Base-by-base conservation (phyloP, 64 coral and sea anemone genomes). In the Dendrophyllia cribrosa region DNA sequence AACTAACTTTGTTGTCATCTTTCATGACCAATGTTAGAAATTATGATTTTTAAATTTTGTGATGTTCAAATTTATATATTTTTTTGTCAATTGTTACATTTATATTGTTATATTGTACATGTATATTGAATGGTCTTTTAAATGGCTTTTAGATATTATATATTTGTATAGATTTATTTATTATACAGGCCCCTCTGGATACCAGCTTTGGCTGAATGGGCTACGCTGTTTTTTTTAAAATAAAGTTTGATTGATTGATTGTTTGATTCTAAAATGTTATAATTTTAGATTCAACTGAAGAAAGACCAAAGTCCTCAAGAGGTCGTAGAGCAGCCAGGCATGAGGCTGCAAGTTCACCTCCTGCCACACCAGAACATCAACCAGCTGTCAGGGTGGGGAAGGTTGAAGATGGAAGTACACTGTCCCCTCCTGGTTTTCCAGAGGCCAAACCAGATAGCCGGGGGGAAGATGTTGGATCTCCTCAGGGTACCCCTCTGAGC, bases 301-400 rank as follows among this genome's bases (percentile, higher is more conserved):
- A 96, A 44, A 96, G 94, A 72, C 94, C 94, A 53, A 88, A 58
- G 1, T 85, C 90, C 9, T 96, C 94, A 20, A 46, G 90, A 77
- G 77, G 90, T 4, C 85, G 63, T 19, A 69, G 24, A 83, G 16
- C 58, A 85, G 43, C 62, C 44, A 67, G 50, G 6, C 62, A 64
- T 7, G 62, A 84, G 19, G 9, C 45, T 67, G 80, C 62, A 68
- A 84, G 4, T 15, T 67, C 61, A 24, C 66, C 92, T 50, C 74
- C 92, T 73, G 84, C 26, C 7, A 49, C 63, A 22, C 75, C 76
- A 88, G 92, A 70, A 44, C 66, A 82, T 71, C 86, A 64, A 50
- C 62, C 66, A 25, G 64, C 19, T 19, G 15, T 44, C 15, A 72
- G 11, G 24, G 76, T 66, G 15, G 43, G 82, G 15, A 82, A 70